Evolutionary conservation across 2,888 invertebrate species (phyloP).

Genomic region (Drosophila flavopinicola): DNA sequence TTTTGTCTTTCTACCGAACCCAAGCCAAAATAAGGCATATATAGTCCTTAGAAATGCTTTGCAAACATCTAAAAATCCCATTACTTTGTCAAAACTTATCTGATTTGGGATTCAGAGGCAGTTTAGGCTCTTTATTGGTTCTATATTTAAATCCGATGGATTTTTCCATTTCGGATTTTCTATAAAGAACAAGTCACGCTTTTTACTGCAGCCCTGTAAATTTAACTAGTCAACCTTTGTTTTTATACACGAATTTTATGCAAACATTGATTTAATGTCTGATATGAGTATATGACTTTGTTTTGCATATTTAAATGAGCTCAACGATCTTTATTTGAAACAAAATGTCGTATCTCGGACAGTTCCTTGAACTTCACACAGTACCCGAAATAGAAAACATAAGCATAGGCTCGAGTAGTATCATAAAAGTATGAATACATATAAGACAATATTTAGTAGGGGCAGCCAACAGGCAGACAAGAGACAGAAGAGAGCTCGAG

Average conservation of each 20-base stretch:
- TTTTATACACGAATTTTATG: neutral
- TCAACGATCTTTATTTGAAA: neutral
- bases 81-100: too few relatives aligned
- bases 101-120: too few relatives aligned
- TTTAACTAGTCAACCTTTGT: neutral
- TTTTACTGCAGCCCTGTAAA: neutral
- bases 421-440: constrained; percentile 22
- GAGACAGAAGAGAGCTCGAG: constrained; percentile 20
- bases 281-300: neutral
- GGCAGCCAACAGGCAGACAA: neutral
- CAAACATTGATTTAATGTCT: constrained; percentile 5
- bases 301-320: constrained; percentile 8
- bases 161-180: too few relatives aligned
- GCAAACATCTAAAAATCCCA: too few relatives aligned
- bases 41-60: too few relatives aligned
- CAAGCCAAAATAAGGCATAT: too few relatives aligned
- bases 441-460: constrained; percentile 8
- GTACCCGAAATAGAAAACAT: constrained; percentile 36
- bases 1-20: too few relatives aligned
- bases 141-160: too few relatives aligned
- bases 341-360: constrained; percentile 22
- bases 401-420: constrained; percentile 3
- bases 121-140: too few relatives aligned
- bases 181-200: too few relatives aligned
- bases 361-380: constrained; percentile 70